These are phyloP conservation scores for Fragum whitleyi DNA, from an alignment of 2,888 invertebrate genomes.

Conservation along the genomic window DNA sequence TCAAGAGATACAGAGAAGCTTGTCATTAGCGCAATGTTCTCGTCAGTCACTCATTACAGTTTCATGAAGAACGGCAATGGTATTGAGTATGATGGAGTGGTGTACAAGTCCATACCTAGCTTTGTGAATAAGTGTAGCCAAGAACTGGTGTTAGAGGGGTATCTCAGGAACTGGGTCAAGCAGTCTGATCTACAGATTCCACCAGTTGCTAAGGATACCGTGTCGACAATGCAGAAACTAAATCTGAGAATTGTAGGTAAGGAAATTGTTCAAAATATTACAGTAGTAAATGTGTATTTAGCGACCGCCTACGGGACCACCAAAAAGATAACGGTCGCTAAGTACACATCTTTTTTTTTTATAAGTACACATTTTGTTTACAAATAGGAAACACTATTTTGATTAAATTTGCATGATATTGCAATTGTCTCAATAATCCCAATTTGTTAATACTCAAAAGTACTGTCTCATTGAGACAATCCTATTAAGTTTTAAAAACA, in stretches of 20 bases:
- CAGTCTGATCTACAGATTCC: slow-evolving; percentile 51
- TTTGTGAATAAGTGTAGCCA: slow-evolving; percentile 57
- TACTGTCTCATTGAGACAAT: no score
- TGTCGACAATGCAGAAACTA: slow-evolving; percentile 41
- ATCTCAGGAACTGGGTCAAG: slow-evolving; percentile 53
- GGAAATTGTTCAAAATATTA: no score
- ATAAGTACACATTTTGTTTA: no score
- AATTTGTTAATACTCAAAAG: no score
- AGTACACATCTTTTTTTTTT: no score
- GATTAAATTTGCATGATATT: no score
- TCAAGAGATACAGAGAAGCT: slow-evolving; percentile 44
- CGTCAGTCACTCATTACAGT: slow-evolving; percentile 53
- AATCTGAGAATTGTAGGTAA: slow-evolving; percentile 57
- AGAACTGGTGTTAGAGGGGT: slow-evolving; percentile 43
- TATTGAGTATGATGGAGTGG: slow-evolving; percentile 42
- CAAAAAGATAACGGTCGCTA: background rate
- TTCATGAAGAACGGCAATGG: slow-evolving; percentile 47
- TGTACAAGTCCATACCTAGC: slow-evolving; percentile 51
- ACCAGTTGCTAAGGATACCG: background rate
- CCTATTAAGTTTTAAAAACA: no score
- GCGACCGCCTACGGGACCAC: no score
- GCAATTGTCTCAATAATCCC: no score
- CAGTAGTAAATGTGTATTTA: background rate
- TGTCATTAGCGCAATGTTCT: slow-evolving; percentile 59
- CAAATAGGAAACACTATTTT: no score